Base-by-base conservation (phyloP, 2,797 vertebrate genomes). In the Acipenser oxyrinchus region DNA sequence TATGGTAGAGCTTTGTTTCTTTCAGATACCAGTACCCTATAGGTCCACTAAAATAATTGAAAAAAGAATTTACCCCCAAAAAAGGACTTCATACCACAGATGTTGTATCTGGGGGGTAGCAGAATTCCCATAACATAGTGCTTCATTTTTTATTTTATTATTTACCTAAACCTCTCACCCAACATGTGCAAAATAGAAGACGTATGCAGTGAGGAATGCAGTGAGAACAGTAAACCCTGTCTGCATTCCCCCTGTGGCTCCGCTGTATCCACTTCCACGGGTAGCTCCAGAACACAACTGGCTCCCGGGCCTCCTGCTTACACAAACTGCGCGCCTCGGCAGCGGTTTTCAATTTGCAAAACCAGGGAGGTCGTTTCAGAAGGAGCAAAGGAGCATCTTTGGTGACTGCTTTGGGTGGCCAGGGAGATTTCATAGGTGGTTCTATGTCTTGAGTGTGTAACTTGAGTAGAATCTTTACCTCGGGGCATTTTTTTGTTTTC, bases 311-410 rank as follows among this genome's bases (percentile, higher is more conserved):
- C 81, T 86, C 83, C 80, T 71, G 74, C 82, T 75, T 86, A 75
- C 81, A 81, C 82, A 84, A 82, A 78, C 83, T 87, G 84, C 85
- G 82, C 78, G 78, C 84, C 79, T 90, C 87, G 84, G 88, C 87
- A 83, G 80, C 58, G 74, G 74, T 80, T 70, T 79, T 75, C 49
- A 63, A 73, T 75, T 72, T 74, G 70, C 76, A 79, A 78, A 76
- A 77, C 71, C 71, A 71, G 70, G 72, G 76, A 81, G 79, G 75
- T 79, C 72, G 81, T 48, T 5, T 10, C 67, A 69, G 76, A 58
- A n/a, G 10, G 13, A 58, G 9, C 12, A 6, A 37, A 37, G 23
- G 23, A 37, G 23, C 55, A 12, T 58, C 55, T 58, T 58, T 58
- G 9, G 76, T 74, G 74, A 73, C 23, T 68, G 65, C 59, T 10